These are phyloP conservation scores for Diadema setosum DNA, from an alignment of 35 echinoderm and acorn worm species.

Conservation along the genomic window DNA sequence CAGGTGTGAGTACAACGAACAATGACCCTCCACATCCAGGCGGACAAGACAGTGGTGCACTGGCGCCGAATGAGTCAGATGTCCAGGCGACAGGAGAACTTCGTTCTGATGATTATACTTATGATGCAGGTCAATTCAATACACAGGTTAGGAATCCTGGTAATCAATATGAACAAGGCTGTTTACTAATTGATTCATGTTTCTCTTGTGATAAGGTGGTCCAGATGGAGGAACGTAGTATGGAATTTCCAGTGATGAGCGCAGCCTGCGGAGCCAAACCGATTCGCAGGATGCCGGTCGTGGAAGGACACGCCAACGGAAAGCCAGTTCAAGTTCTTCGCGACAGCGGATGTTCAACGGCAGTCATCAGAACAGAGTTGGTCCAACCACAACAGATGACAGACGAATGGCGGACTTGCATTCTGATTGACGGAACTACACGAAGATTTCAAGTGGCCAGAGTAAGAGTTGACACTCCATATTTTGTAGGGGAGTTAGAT, in stretches of 20 bases:
- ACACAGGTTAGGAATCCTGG: no score
- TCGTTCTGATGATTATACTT: no score
- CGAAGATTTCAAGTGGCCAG: constrained; percentile 41
- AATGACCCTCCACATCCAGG: no score
- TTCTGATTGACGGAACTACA: constrained; percentile 65
- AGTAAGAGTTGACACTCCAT: constrained; percentile 64
- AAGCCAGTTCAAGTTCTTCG: constrained; percentile 35
- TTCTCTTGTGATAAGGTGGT: background rate
- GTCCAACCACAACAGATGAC: constrained; percentile 36
- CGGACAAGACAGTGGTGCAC: no score
- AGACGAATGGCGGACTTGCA: constrained; percentile 15
- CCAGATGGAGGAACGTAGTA: background rate
- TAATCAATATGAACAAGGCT: background rate
- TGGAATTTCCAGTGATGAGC: background rate
- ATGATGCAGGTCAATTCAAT: no score
- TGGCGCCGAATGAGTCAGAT: no score
- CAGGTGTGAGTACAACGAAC: no score
- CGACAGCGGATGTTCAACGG: constrained; percentile 66
- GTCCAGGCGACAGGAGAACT: no score
- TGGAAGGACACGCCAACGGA: constrained; percentile 2
- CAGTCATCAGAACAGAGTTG: constrained; percentile 32
- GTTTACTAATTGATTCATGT: background rate
- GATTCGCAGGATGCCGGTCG: constrained; percentile 16
- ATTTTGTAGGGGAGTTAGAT: constrained; percentile 47
- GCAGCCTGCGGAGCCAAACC: background rate